Base-by-base conservation (phyloP, 2,888 invertebrate species). In the Conus canariensis region DNA sequence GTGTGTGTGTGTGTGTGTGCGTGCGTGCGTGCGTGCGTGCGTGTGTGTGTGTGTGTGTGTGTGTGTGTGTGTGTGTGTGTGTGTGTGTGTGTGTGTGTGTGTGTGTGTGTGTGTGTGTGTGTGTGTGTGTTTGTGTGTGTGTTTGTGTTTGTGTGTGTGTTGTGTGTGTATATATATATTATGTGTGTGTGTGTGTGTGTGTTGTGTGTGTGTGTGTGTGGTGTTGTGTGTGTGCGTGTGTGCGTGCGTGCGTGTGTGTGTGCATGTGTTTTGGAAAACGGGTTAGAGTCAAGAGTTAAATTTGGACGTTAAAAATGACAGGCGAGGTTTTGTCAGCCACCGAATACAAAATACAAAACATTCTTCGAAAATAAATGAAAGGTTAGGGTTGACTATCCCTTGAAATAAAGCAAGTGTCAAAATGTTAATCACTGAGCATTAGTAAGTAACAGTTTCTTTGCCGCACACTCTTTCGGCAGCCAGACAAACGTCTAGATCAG, bases 161-260 rank as follows among this genome's bases (percentile, higher is more conserved):
- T 56, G 80, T 77, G 80, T 82, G 80, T 82, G 80, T 82, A 25
- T 82, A 56, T 77, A 56, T 56, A 56, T 82, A 56, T n/a, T 16
- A 56, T 82, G 80, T 82, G 80, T 82, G 80, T 82, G 80, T 82
- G 56, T 56, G 80, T 82, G 80, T 82, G 80, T 82, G 80, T 56
- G 80, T 82, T 45, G 45, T 45, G 45, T 8, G 45, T 82, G 80
- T 56, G 80, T 82, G 80, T 16, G 80, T 56, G 80, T 56, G 80
- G 6, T 45, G 6, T 7, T 12, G 45, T 45, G 80, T 82, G 80
- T 82, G 70, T 70, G 70, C 67, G 67, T 67, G 86, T 16, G 86
- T 86, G 86, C 10, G 67, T 67, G 45, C 22, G 83, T 83, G 83
- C 22, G 58, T 83, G 83, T 58, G 83, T 83, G 70, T 67, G n/a